Base-by-base conservation (phyloP, 2,888 invertebrate species). In the Ormyrus nitidulus region DNA sequence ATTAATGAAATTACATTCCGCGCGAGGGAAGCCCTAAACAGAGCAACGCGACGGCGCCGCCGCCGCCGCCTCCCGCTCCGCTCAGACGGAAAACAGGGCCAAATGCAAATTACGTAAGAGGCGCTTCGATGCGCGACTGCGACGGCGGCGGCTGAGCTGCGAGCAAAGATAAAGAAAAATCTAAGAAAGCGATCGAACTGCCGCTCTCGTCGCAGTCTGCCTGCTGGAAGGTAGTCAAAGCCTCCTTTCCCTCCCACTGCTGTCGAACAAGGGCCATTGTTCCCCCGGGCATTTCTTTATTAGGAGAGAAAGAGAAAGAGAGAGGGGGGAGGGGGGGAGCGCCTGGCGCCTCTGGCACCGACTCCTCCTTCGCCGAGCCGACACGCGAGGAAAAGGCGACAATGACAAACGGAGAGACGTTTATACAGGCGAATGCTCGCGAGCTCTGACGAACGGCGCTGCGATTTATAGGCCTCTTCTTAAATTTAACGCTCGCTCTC, bases 251-350 rank as follows among this genome's bases (percentile, higher is more conserved):
- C 68, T 19, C 34, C 34, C 11, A n/a, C 11, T 48, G 9, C 10
- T 46, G 19, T 46, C 51, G 48, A 73, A 78, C 69, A 64, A 74
- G 62, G 74, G 64, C 34, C 70, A 65, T 70, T 75, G 64, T 75
- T 79, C 74, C 59, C 53, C 46, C 44, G 72, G 59, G 70, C 65
- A 70, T 70, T 79, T 70, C 72, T 51, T 75, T 79, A 75, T 79
- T 75, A 71, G 54, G 49, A 79, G 58, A 53, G 10, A 19, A 6
- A 62, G 62, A 10, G 53, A 48, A 3, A 34, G 34, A 34, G 34
- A 3, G 34, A 34, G 34, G 2, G 34, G 2, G 34, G 2, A 2
- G 34, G 34, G 34, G 34, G 0, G 0, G 34, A 34, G 34, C 34
- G 34, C 34, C 34, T 34, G 34, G 34, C 34, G 34, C 34, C 34